Evolutionary conservation across 2,797 vertebrate genomes (phyloP), one percentile per base, ranked within the genome.

Genomic region (Microtus agrestis): DNA sequence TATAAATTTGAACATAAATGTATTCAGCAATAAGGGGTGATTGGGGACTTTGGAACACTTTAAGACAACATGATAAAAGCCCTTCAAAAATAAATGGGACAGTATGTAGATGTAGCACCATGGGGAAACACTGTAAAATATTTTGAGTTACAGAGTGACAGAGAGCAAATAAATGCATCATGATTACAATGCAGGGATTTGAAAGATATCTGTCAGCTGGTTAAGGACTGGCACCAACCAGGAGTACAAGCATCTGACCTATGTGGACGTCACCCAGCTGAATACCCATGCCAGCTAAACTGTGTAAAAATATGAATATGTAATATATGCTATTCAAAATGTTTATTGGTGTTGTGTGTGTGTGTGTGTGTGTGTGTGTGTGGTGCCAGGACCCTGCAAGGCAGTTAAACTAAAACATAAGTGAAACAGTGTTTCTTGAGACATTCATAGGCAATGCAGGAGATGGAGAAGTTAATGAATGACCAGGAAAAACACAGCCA

Each of bases 1-100:
- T 14, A 61, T 63, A 93, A 93, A 84, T 93, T 71, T 95, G 78
- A n/a, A 91, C 34, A 91, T 67, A 73, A 92, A 29, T 29, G 31
- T 61, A 61, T 59, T 23, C 34, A 77, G 54, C 19, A 43, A 27
- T 87, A 85, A 43, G 40, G 17, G 63, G 51, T 65, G 59, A 23
- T 86, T 89, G 81, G 69, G 82, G 94, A 81, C 15, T 89, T 5
- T 65, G 56, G 12, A 54, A 89, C 34, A 82, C 54, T 40, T 31
- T 85, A 92, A 89, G 56, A 91, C 3, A 43, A 8, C 78, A 27
- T 48, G 71, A 87, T 76, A 12, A 74, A 23, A 90, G 59, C 71
- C 74, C 92, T 93, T 34, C 43, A 71, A 93, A 93, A 61, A 40
- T 71, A 73, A 91, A 61, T 14, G n/a, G 43, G 34, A 54, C 61